Conservation (phyloP, 2,113 vertebrate species). For the Trochalopteron elliotii region DNA sequence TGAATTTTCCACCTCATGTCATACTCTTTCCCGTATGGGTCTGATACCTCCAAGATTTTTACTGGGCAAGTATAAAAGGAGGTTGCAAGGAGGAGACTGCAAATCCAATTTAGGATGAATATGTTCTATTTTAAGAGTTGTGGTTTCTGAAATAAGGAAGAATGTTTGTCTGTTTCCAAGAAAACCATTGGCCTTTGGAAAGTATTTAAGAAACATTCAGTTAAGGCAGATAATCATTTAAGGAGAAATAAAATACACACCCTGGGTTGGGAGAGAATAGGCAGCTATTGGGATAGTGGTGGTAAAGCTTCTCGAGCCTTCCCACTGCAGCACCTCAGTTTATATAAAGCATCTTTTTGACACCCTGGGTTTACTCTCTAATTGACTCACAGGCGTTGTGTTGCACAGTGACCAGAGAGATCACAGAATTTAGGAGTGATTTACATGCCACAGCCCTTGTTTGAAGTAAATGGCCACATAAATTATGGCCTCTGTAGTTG, state of each 20-base stretch:
- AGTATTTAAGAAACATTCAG: neutral
- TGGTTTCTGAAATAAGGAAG: neutral
- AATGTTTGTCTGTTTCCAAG: neutral
- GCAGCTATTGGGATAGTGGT: neutral
- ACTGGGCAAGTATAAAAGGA: neutral
- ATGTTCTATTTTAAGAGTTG: neutral
- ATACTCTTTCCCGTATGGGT: fast-evolving
- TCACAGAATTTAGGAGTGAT: neutral
- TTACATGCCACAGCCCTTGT: neutral
- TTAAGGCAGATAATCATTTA: neutral
- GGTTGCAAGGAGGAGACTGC: neutral
- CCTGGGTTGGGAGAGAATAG: neutral
- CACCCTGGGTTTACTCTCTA: neutral
- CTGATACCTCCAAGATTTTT: neutral
- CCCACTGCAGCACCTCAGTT: neutral
- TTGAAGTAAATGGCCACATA: neutral
- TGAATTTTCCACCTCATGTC: neutral
- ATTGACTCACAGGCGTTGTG: neutral
- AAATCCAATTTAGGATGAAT: neutral
- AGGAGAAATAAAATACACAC: neutral
- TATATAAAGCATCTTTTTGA: neutral
- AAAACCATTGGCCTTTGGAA: neutral
- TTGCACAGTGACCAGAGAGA: neutral
- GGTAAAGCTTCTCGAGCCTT: neutral
- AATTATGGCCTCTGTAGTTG: neutral